Conservation (phyloP, 2,113 vertebrate species). For the Pholis gunnellus region DNA sequence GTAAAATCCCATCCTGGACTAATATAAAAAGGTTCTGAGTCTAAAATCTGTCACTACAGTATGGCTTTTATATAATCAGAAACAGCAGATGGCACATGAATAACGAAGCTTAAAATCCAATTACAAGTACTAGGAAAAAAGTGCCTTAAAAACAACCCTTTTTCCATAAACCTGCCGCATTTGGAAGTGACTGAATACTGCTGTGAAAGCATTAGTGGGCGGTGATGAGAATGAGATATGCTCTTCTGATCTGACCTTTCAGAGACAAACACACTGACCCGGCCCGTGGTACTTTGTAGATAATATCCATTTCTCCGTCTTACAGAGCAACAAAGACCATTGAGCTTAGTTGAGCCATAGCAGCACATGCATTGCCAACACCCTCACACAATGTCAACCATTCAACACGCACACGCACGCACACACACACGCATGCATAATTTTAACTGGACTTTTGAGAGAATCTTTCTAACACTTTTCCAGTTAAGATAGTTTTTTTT, state of each 20-base stretch:
- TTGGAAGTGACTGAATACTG: conserved; percentile 60
- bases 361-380: conserved; percentile 58
- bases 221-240: conserved; percentile 21
- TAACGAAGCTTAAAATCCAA: conserved; percentile 61
- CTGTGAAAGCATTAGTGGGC: conserved; percentile 35
- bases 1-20: conserved; percentile 60
- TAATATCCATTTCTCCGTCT: conserved; percentile 19
- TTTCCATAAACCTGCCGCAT: conserved; percentile 22
- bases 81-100: conserved; percentile 74
- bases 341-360: conserved; percentile 37
- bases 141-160: not conserved
- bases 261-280: conserved; percentile 13
- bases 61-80: conserved; percentile 77
- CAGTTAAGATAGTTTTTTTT: conserved; percentile 36
- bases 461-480: conserved; percentile 39
- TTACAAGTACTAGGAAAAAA: conserved; percentile 24
- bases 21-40: conserved; percentile 46
- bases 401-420: not conserved
- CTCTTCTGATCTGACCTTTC: conserved; percentile 41
- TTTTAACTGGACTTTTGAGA: conserved; percentile 38
- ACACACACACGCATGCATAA: conserved; percentile 50
- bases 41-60: conserved; percentile 65
- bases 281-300: conserved; percentile 1
- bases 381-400: conserved; percentile 45
- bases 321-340: conserved; percentile 22